Evolutionary conservation across 1,140 invertebrate genomes (phyloP).

Genomic region (Bombus turneri): DNA sequence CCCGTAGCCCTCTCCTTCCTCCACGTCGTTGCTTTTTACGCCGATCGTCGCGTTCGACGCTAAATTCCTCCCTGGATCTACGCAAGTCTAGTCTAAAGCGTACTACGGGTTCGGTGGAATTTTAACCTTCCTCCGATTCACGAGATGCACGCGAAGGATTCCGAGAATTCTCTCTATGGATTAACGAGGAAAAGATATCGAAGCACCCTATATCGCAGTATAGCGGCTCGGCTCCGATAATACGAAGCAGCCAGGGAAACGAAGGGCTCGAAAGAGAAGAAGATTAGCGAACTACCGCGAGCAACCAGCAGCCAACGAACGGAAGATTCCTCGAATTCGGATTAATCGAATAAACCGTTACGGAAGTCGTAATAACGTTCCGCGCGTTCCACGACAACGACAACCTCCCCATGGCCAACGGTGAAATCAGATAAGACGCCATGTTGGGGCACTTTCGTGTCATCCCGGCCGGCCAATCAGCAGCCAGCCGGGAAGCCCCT

Average conservation of each 20-base stretch:
- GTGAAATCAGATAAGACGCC: conserved; percentile 82
- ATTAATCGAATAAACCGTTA: conserved; percentile 50
- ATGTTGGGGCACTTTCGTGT: conserved; percentile 81
- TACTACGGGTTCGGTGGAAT: background rate
- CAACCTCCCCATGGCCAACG: conserved; percentile 34
- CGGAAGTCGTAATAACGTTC: conserved; percentile 63
- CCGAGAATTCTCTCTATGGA: background rate
- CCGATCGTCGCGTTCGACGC: background rate
- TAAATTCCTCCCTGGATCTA: background rate
- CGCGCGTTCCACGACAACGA: conserved; percentile 4
- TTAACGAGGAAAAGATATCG: conserved; percentile 6
- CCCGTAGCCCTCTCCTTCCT: conserved; percentile 8
- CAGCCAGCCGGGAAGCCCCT: conserved; percentile 72
- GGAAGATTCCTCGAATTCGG: conserved; percentile 44
- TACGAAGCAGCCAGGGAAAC: background rate
- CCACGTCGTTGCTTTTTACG: conserved; percentile 38
- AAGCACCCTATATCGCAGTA: background rate
- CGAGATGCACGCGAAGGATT: background rate
- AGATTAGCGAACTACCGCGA: conserved; percentile 20
- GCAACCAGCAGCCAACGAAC: background rate
- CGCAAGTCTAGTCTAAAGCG: background rate
- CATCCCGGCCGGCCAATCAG: conserved; percentile 78
- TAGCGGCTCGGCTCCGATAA: too few relatives aligned
- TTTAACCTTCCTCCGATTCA: background rate
- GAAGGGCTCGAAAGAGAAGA: conserved; percentile 21